These are phyloP conservation scores for Dicaeum eximium DNA, from an alignment of 2,113 vertebrate genomes.

Conservation along the genomic window DNA sequence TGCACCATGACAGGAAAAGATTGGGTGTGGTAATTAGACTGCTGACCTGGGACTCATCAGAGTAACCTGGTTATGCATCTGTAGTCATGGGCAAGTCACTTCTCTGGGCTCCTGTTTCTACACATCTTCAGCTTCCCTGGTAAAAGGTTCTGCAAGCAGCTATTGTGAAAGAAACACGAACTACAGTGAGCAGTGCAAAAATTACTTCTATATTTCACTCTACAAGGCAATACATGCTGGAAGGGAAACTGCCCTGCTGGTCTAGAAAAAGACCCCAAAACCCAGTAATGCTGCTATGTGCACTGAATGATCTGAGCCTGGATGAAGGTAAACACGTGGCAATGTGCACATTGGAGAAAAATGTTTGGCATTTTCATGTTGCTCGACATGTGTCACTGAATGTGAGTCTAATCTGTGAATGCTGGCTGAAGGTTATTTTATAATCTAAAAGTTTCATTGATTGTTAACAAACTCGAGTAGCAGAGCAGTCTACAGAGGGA, in stretches of 20 bases:
- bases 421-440: neutral
- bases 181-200: neutral
- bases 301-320: neutral
- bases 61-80: neutral
- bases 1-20: conserved; percentile 16
- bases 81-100: neutral
- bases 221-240: neutral
- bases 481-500: neutral
- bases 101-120: neutral
- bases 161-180: neutral
- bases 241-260: neutral
- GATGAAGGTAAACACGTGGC: neutral
- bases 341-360: neutral
- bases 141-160: neutral
- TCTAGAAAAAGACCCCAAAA: neutral
- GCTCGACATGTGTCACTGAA: neutral
- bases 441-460: neutral
- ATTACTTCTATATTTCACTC: neutral
- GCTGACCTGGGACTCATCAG: conserved; percentile 1
- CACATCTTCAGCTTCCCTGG: neutral
- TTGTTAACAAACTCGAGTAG: neutral
- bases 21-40: conserved; percentile 19
- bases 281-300: neutral
- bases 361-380: rapidly evolving
- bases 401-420: neutral